phyloP scores from a whole-genome alignment of 2,113 vertebrate genomes.

The Tupaia tana region DNA sequence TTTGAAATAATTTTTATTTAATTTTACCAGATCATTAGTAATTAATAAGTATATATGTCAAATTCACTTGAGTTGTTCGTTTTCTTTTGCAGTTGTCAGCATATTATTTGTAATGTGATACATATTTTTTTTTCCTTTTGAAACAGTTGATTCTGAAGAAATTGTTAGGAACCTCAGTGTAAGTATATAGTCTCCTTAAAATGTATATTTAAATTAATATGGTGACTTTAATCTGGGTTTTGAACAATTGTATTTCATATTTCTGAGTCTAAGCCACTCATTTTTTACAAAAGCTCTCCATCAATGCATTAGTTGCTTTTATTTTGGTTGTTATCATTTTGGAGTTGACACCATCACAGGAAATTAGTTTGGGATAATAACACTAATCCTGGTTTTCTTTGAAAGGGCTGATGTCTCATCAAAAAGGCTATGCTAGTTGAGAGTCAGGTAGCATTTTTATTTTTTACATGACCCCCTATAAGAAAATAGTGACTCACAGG shows the following conservation, averaged over 20 bases:
- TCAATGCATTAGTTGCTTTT: not conserved
- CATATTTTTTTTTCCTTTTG: slow-evolving; percentile 71
- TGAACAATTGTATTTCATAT: not conserved
- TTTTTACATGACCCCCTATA: not conserved
- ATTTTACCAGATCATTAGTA: not conserved
- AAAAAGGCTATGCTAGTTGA: not conserved
- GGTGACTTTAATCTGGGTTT: not conserved
- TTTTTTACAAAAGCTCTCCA: not conserved
- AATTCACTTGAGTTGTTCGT: not conserved
- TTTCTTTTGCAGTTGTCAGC: not conserved
- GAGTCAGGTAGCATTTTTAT: not conserved
- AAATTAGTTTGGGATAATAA: not conserved
- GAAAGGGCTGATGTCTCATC: not conserved
- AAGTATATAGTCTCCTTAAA: slow-evolving; percentile 83
- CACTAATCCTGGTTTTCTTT: not conserved
- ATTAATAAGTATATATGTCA: not conserved
- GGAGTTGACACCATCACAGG: not conserved
- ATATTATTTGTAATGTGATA: slow-evolving; percentile 35
- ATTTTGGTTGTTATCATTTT: not conserved
- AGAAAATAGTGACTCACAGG: not conserved
- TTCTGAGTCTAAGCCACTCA: not conserved
- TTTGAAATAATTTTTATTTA: not conserved
- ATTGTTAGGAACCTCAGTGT: slow-evolving; percentile 96
- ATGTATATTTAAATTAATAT: not conserved
- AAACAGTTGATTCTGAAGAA: slow-evolving; percentile 94